phyloP scores from a whole-genome alignment of 2,113 vertebrate genomes.

The Cyprinodon tularosa region DNA sequence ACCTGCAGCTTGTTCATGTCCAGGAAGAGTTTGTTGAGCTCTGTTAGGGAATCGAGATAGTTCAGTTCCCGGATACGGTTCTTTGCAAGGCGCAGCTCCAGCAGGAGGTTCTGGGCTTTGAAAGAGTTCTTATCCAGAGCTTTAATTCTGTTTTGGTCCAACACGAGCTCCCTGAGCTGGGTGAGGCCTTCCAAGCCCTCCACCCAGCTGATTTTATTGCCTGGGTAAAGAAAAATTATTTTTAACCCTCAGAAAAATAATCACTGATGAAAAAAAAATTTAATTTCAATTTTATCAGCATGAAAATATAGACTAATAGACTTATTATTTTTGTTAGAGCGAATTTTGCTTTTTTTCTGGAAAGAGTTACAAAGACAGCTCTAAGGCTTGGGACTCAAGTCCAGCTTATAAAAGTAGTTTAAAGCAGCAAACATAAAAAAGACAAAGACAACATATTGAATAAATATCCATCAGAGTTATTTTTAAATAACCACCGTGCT shows the following conservation, averaged over 20 bases:
- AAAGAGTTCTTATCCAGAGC: slow-evolving; percentile 82
- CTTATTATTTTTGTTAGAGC: too few species aligned
- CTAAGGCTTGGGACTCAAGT: too few species aligned
- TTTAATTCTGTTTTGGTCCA: slow-evolving; percentile 86
- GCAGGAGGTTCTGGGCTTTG: slow-evolving; percentile 75
- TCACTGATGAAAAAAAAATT: neutral
- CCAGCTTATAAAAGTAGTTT: too few species aligned
- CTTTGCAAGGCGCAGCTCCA: slow-evolving; percentile 83
- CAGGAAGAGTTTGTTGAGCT: slow-evolving; percentile 85
- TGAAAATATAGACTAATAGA: too few species aligned
- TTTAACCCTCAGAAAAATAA: slow-evolving; percentile 24
- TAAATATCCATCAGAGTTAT: too few species aligned
- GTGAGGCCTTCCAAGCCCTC: slow-evolving; percentile 85
- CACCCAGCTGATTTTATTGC: slow-evolving; percentile 86
- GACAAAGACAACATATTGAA: too few species aligned
- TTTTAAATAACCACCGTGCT: too few species aligned
- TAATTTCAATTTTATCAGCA: too few species aligned
- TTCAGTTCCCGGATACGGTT: slow-evolving; percentile 85
- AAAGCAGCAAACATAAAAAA: too few species aligned
- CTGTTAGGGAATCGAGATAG: slow-evolving; percentile 77
- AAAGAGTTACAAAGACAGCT: too few species aligned
- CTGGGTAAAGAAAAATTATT: slow-evolving; percentile 56
- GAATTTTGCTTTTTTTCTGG: too few species aligned
- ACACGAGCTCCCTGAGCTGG: slow-evolving; percentile 81
- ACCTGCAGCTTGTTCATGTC: slow-evolving; percentile 89